Conservation (phyloP, 2,797 vertebrate species). For the Argyrosomus regius region DNA sequence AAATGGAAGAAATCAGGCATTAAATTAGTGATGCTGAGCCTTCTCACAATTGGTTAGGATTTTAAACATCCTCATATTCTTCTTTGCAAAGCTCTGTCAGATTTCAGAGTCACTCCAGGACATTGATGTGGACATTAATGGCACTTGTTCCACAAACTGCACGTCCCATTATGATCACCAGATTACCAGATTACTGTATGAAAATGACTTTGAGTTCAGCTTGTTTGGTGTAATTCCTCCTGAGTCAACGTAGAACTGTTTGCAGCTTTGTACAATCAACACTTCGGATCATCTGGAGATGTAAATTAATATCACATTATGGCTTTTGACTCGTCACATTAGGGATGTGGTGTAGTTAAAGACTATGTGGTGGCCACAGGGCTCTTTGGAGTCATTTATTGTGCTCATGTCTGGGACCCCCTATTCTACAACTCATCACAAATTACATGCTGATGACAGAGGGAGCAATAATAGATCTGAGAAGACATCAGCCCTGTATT, state of each 20-base stretch:
- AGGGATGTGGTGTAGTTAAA: slow-evolving; percentile 14
- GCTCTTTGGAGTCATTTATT: slow-evolving; percentile 28
- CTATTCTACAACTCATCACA: slow-evolving; percentile 40
- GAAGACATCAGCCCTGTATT: slow-evolving; percentile 32
- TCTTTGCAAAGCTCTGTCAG: neutral
- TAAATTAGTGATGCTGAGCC: too few species aligned
- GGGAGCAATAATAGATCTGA: slow-evolving; percentile 34
- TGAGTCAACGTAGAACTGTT: slow-evolving; percentile 28
- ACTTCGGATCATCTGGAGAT: neutral
- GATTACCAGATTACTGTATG: neutral
- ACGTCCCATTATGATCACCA: neutral
- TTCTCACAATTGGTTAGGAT: neutral
- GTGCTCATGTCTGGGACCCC: slow-evolving; percentile 15
- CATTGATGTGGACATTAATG: too few species aligned
- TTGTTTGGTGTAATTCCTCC: slow-evolving; percentile 20
- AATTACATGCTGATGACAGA: slow-evolving; percentile 40
- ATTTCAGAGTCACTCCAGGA: too few species aligned
- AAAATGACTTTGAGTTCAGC: slow-evolving; percentile 13
- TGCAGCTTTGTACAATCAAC: slow-evolving; percentile 17
- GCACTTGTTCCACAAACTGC: neutral
- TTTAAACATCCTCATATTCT: neutral
- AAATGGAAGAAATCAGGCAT: too few species aligned
- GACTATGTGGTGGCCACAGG: neutral
- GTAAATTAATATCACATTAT: neutral
- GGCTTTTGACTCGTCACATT: slow-evolving; percentile 2